phyloP scores from a whole-genome alignment of 2,797 vertebrate genomes.

The Microctenopoma steveboyesi region DNA sequence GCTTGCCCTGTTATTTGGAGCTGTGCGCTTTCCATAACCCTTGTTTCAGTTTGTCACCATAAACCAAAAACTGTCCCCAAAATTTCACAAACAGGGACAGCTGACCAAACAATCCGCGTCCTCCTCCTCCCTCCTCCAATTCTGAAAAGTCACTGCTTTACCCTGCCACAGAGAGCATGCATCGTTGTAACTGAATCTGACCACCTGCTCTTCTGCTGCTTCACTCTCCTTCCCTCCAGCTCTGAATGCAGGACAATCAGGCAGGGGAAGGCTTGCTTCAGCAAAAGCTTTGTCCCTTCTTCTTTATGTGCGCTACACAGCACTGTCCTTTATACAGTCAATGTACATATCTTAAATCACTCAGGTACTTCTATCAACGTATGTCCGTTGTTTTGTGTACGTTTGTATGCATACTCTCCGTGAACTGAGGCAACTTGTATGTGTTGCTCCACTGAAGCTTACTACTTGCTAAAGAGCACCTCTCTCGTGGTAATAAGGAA shows the following conservation, averaged over 20 bases:
- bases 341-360: neutral
- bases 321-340: neutral
- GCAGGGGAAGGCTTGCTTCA: neutral
- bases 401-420: neutral
- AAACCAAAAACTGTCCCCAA: neutral
- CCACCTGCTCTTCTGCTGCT: slow-evolving; percentile 3
- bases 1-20: neutral
- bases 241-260: slow-evolving; percentile 6
- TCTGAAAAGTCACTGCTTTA: neutral
- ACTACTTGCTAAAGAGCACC: too few relatives aligned
- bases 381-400: neutral
- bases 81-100: slow-evolving; percentile 5
- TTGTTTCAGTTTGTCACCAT: slow-evolving; percentile 4
- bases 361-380: neutral
- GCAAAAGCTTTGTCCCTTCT: slow-evolving; percentile 17
- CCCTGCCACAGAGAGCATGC: neutral
- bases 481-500: too few relatives aligned
- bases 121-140: neutral
- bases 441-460: neutral
- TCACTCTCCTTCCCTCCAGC: slow-evolving; percentile 9
- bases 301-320: neutral
- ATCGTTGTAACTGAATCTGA: neutral
- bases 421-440: neutral
- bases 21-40: neutral
- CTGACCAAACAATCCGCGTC: neutral